phyloP scores from a whole-genome alignment of 2,888 invertebrate species.

The Aplocera efformata region DNA sequence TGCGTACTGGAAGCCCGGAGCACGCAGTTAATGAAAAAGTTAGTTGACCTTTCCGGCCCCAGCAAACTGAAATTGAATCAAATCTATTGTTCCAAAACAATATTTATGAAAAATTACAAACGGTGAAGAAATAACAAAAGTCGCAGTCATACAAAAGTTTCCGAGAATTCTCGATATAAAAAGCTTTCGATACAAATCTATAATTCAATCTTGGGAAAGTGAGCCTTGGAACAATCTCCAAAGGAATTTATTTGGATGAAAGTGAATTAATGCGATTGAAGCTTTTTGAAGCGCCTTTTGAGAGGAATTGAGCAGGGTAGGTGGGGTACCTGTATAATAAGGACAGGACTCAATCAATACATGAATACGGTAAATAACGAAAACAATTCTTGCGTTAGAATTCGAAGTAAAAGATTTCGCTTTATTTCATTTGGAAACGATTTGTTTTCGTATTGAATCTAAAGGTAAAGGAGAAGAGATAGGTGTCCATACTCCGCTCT shows the following conservation, averaged over 20 bases:
- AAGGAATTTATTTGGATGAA: conserved; percentile 21
- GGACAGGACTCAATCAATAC: no score
- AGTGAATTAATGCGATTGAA: conserved; percentile 18
- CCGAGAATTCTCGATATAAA: conserved; percentile 7
- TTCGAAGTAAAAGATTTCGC: no score
- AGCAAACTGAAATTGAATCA: conserved; percentile 7
- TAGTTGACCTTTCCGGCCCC: neutral
- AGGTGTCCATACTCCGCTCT: no score
- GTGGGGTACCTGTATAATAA: no score
- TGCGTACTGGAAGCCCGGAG: no score
- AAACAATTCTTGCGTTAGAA: no score
- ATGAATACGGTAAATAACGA: no score
- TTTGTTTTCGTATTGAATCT: no score
- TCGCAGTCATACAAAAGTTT: conserved; percentile 9
- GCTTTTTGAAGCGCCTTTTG: conserved; percentile 5
- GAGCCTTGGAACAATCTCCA: conserved; percentile 18
- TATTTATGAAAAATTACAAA: conserved; percentile 14
- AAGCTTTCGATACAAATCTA: conserved; percentile 17
- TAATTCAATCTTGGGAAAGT: conserved; percentile 19
- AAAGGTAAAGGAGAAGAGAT: no score
- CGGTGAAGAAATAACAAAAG: conserved; percentile 8
- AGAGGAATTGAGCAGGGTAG: no score
- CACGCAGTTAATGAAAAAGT: no score
- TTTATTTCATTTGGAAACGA: no score
- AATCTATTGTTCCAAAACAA: conserved; percentile 8